phyloP scores from a whole-genome alignment of 1,140 invertebrate genomes.

The Anastatus disparis region DNA sequence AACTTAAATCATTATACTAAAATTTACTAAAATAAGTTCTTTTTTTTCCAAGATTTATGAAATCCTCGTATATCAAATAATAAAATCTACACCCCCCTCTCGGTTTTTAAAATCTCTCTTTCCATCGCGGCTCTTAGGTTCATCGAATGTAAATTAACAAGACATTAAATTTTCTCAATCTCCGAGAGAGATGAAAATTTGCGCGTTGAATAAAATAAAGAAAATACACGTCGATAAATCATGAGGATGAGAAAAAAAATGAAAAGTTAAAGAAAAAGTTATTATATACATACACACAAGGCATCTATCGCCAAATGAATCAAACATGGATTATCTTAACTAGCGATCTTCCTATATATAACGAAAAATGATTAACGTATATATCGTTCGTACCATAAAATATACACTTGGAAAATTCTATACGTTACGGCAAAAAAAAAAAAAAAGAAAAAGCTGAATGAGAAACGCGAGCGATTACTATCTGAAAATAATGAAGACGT shows the following conservation, averaged over 20 bases:
- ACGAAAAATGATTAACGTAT: conserved; percentile 25
- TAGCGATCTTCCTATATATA: not conserved
- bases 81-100: too few relatives aligned
- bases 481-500: conserved; percentile 27
- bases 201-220: not conserved
- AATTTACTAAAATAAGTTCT: too few relatives aligned
- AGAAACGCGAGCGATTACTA: conserved; percentile 10
- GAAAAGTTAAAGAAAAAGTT: not conserved
- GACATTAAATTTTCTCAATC: not conserved
- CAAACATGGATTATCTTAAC: not conserved
- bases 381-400: not conserved
- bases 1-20: too few relatives aligned
- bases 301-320: conserved; percentile 22
- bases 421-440: not conserved
- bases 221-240: not conserved
- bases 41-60: too few relatives aligned
- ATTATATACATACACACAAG: not conserved
- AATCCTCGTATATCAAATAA: too few relatives aligned
- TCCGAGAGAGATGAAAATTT: not conserved
- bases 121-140: too few relatives aligned
- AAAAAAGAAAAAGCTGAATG: not conserved
- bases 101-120: too few relatives aligned
- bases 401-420: conserved; percentile 11
- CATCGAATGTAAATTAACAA: conserved; percentile 17
- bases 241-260: not conserved